phyloP scores from a whole-genome alignment of 2,797 vertebrate species.

The Chloroceryle amazona region DNA sequence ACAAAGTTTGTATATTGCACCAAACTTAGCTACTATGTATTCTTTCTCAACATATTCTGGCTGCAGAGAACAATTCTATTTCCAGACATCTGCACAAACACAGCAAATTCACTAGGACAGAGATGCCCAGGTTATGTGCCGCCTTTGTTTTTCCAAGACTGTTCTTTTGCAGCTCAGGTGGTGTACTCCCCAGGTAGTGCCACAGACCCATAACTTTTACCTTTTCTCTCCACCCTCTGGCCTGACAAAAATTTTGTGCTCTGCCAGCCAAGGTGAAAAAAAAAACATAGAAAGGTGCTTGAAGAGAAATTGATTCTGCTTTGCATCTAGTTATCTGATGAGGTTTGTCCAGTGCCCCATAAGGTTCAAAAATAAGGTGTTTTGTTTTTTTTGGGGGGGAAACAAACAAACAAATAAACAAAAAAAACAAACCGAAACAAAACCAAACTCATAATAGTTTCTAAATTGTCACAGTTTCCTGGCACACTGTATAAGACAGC shows the following conservation, averaged over 20 bases:
- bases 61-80: background rate
- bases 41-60: background rate
- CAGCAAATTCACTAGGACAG: background rate
- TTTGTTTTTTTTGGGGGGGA: accelerated
- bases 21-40: background rate
- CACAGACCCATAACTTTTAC: background rate
- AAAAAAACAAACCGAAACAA: background rate
- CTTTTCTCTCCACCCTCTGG: background rate
- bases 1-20: background rate
- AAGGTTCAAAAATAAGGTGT: background rate
- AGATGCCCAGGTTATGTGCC: background rate
- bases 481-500: accelerated
- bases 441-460: background rate
- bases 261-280: background rate
- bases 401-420: background rate
- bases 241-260: background rate
- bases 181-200: background rate
- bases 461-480: background rate
- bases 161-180: background rate
- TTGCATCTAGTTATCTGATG: background rate
- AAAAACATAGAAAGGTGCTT: background rate
- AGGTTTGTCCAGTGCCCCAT: background rate
- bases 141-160: background rate
- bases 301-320: background rate
- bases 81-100: background rate